phyloP scores from a whole-genome alignment of 2,888 invertebrate species.

The Athetis lepigone region DNA sequence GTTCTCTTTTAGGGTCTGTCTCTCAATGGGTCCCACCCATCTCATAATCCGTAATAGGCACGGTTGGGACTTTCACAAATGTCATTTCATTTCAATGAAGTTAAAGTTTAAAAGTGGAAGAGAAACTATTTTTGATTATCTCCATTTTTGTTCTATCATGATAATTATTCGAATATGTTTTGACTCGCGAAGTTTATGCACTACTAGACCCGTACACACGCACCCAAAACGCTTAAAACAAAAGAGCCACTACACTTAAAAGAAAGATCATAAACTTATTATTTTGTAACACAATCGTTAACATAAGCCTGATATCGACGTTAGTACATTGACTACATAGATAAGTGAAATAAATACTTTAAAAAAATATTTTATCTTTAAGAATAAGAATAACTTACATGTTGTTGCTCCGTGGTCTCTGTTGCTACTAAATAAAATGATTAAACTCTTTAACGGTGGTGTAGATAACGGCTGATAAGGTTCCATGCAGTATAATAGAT shows the following conservation, averaged over 20 bases:
- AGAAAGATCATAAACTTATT: neutral
- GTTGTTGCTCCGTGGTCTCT: slow-evolving; percentile 33
- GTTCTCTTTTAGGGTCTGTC: no score
- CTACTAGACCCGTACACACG: no score
- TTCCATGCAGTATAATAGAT: slow-evolving; percentile 32
- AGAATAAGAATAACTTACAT: slow-evolving; percentile 45
- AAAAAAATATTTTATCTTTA: slow-evolving; percentile 32
- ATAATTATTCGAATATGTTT: no score
- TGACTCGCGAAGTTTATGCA: no score
- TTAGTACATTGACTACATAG: slow-evolving; percentile 3
- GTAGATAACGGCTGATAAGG: slow-evolving; percentile 60
- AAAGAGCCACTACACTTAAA: neutral
- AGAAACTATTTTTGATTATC: no score
- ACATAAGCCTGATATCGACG: neutral
- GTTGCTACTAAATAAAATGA: slow-evolving; percentile 53
- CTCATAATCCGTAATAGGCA: no score
- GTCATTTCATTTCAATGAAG: no score
- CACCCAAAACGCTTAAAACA: no score
- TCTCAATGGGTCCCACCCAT: no score
- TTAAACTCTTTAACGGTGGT: slow-evolving; percentile 33
- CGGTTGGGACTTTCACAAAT: no score
- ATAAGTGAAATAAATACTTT: slow-evolving; percentile 7
- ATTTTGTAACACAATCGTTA: neutral
- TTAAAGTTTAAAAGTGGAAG: no score
- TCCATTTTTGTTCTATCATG: no score